These are phyloP conservation scores for Tetheella fluctuosa DNA, from an alignment of 2,888 invertebrate species.

Conservation along the genomic window DNA sequence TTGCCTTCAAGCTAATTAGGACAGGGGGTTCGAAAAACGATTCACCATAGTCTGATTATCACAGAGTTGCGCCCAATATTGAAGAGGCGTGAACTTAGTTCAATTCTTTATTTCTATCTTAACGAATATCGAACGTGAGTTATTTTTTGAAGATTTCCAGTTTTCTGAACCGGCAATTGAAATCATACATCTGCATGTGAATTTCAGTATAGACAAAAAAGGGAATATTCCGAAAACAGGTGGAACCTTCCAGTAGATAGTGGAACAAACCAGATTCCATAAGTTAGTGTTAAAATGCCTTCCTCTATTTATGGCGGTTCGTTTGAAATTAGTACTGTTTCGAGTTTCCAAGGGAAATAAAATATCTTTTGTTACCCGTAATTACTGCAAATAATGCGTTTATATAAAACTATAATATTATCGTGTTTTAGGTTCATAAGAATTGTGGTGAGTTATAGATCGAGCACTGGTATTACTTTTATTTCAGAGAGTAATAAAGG, in stretches of 20 bases:
- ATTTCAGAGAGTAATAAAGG: too few species aligned
- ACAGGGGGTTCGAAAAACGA: too few species aligned
- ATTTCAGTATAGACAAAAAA: not conserved
- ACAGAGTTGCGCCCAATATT: too few species aligned
- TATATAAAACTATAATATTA: not conserved
- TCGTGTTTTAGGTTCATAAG: not conserved
- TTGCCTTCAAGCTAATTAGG: too few species aligned
- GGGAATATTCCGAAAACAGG: slow-evolving; percentile 18
- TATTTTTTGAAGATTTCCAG: too few species aligned
- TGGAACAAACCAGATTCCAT: slow-evolving; percentile 32
- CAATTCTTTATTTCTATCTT: too few species aligned
- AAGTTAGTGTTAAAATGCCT: slow-evolving; percentile 31
- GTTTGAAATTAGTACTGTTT: slow-evolving; percentile 29
- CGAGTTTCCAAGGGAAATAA: slow-evolving; percentile 21
- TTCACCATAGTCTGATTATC: too few species aligned
- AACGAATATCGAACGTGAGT: too few species aligned
- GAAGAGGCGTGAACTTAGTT: too few species aligned
- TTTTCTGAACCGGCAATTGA: too few species aligned
- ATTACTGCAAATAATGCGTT: slow-evolving; percentile 1
- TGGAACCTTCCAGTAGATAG: slow-evolving; percentile 15
- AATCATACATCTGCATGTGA: too few species aligned
- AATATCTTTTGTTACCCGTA: slow-evolving; percentile 6
- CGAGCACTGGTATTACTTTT: too few species aligned
- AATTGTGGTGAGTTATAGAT: not conserved
- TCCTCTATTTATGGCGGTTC: slow-evolving; percentile 31